Evolutionary conservation across 2,888 invertebrate species (phyloP).

Genomic region (Tromatobia lineatoria): DNA sequence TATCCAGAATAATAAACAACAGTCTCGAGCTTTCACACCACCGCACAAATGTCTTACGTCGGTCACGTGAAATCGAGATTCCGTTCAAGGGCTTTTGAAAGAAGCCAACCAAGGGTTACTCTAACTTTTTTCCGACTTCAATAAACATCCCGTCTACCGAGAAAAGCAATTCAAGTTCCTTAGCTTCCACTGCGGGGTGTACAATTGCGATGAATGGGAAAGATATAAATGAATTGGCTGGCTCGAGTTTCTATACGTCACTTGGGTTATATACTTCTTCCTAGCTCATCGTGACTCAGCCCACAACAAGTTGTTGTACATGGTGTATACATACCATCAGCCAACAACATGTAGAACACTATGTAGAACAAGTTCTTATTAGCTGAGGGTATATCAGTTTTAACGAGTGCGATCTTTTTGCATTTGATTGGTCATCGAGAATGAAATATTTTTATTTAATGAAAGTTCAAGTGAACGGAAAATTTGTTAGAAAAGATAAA

Average conservation of each 20-base stretch:
- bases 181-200: constrained; percentile 43
- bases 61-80: neutral
- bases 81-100: neutral
- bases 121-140: neutral
- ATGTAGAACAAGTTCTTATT: too few relatives aligned
- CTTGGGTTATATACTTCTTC: constrained; percentile 23
- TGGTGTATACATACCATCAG: too few relatives aligned
- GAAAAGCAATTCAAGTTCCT: constrained; percentile 37
- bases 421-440: too few relatives aligned
- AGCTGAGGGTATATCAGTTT: too few relatives aligned
- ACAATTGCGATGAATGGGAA: constrained; percentile 35
- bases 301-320: neutral
- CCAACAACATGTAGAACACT: too few relatives aligned
- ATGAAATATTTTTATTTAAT: too few relatives aligned
- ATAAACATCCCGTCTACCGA: constrained; percentile 7
- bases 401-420: too few relatives aligned
- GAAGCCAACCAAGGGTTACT: neutral
- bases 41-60: neutral
- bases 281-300: neutral
- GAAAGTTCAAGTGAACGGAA: too few relatives aligned
- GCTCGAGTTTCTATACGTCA: constrained; percentile 5
- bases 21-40: neutral
- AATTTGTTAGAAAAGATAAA: too few relatives aligned
- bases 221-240: constrained; percentile 2
- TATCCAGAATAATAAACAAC: neutral